phyloP scores from a whole-genome alignment of 2,797 vertebrate genomes.

The Astyanax mexicanus region DNA sequence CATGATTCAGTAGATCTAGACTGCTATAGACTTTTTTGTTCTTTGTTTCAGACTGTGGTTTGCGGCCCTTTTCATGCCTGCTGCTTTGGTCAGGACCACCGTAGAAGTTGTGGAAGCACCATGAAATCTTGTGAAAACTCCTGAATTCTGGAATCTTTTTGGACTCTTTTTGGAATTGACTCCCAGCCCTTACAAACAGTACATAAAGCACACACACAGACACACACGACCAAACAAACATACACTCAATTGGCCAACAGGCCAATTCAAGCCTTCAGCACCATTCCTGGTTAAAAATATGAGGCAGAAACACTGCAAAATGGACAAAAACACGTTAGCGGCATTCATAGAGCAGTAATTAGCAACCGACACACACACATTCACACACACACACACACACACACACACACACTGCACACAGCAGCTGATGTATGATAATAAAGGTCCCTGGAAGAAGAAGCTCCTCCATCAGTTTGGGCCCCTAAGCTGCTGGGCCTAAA shows the following conservation, averaged over 20 bases:
- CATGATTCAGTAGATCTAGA: too few relatives aligned
- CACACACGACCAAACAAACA: slow-evolving; percentile 1
- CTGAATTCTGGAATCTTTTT: too few relatives aligned
- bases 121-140: too few relatives aligned
- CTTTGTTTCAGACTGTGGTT: too few relatives aligned
- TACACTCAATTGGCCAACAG: slow-evolving; percentile 29
- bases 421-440: slow-evolving; percentile 17
- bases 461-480: slow-evolving; percentile 20
- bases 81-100: too few relatives aligned
- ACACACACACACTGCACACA: neutral
- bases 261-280: slow-evolving; percentile 24
- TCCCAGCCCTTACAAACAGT: too few relatives aligned
- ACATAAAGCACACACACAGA: neutral
- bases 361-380: neutral
- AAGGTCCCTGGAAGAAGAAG: slow-evolving; percentile 6
- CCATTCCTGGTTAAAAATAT: neutral
- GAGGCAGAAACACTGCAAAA: slow-evolving; percentile 35
- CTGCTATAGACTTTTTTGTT: too few relatives aligned
- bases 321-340: slow-evolving; percentile 19
- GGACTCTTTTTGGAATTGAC: too few relatives aligned
- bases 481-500: neutral
- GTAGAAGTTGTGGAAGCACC: too few relatives aligned
- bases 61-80: too few relatives aligned
- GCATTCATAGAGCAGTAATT: neutral
- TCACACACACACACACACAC: slow-evolving; percentile 2